These are phyloP conservation scores for Hemiscyllium ocellatum DNA, from an alignment of 2,113 vertebrate genomes.

Conservation along the genomic window DNA sequence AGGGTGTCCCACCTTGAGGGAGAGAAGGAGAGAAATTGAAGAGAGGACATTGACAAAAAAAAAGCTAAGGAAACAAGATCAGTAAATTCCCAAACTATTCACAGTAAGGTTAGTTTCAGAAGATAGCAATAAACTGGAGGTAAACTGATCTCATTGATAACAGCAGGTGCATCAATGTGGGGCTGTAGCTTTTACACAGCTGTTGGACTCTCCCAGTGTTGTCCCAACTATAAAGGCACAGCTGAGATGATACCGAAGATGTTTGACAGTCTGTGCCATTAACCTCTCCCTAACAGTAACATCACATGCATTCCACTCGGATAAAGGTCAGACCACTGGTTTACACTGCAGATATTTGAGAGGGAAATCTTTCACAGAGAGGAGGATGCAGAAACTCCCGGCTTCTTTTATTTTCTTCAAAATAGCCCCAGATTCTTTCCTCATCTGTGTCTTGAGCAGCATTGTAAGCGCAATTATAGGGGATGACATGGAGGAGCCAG, in stretches of 20 bases:
- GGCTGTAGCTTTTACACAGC: slow-evolving; percentile 38
- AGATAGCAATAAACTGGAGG: slow-evolving; percentile 34
- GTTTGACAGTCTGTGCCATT: slow-evolving; percentile 40
- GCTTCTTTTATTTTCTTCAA: background rate
- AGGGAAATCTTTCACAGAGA: background rate
- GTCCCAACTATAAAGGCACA: slow-evolving; percentile 42
- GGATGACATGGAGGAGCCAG: background rate
- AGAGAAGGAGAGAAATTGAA: background rate
- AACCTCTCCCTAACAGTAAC: background rate
- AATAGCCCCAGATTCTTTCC: background rate
- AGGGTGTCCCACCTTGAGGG: background rate
- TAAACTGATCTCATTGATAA: background rate
- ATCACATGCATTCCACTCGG: background rate
- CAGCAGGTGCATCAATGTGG: slow-evolving; percentile 48
- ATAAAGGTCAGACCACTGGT: background rate
- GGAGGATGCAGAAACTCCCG: background rate
- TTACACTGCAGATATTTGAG: background rate
- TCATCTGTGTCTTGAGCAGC: background rate
- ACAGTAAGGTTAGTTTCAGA: background rate
- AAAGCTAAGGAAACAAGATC: background rate
- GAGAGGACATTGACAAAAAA: background rate
- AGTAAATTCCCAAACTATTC: background rate
- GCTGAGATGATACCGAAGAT: slow-evolving; percentile 47
- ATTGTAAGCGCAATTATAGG: background rate
- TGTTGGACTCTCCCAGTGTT: background rate